Conservation (phyloP, 1,140 invertebrate genomes). For the Globodera ellingtonae region DNA sequence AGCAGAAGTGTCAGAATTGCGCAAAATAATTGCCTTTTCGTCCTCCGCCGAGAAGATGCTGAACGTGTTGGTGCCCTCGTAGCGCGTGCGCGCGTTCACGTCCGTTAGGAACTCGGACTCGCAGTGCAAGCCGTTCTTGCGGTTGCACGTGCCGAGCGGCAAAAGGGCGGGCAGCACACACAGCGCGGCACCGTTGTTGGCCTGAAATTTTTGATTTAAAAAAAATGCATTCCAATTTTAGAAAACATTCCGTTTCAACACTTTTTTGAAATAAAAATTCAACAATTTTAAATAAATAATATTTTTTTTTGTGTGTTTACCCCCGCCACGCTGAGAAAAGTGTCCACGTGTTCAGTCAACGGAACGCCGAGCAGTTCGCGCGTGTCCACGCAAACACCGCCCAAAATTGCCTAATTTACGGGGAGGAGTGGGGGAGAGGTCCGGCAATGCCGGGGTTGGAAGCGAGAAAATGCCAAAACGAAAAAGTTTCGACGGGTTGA, state of each 20-base stretch:
- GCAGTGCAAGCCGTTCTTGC: slow-evolving; percentile 49
- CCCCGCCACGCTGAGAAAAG: slow-evolving; percentile 52
- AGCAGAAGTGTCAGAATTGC: neutral
- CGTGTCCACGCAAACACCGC: slow-evolving; percentile 53
- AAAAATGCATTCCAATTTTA: too few relatives aligned
- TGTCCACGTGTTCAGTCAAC: slow-evolving; percentile 55
- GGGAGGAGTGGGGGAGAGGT: neutral
- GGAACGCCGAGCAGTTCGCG: slow-evolving; percentile 49
- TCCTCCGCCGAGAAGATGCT: slow-evolving; percentile 50
- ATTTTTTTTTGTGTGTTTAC: slow-evolving; percentile 30
- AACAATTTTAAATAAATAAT: neutral
- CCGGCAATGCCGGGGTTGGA: neutral
- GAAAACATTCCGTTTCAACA: too few relatives aligned
- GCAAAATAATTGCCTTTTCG: slow-evolving; percentile 36
- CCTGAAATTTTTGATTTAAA: neutral
- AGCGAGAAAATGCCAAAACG: too few relatives aligned
- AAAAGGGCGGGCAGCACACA: slow-evolving; percentile 48
- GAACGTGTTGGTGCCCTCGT: slow-evolving; percentile 52
- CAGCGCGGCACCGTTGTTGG: slow-evolving; percentile 38
- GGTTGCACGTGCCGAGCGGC: slow-evolving; percentile 53
- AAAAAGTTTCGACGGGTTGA: too few relatives aligned
- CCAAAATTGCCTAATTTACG: slow-evolving; percentile 38
- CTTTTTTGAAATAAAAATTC: too few relatives aligned
- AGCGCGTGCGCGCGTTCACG: slow-evolving; percentile 39
- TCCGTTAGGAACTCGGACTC: slow-evolving; percentile 56